These are phyloP conservation scores for Crenuchus spilurus DNA, from an alignment of 2,797 vertebrate genomes.

Conservation along the genomic window DNA sequence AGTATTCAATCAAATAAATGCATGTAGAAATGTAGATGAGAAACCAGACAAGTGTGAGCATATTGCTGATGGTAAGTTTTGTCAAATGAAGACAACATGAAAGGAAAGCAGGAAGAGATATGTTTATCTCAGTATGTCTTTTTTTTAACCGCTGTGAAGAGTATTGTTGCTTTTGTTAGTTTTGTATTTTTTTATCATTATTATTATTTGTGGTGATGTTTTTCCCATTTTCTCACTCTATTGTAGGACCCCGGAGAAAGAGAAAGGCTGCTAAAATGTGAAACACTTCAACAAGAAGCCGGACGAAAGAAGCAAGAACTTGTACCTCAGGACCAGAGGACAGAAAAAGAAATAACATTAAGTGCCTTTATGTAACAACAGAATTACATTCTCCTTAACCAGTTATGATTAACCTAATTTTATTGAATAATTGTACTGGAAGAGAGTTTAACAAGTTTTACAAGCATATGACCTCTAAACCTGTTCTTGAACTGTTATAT, in stretches of 20 bases:
- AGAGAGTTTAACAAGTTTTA: too few species aligned
- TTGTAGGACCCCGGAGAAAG: slow-evolving; percentile 34
- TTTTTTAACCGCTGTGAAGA: too few species aligned
- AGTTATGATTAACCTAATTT: background rate
- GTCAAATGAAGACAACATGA: too few species aligned
- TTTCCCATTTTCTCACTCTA: slow-evolving; percentile 10
- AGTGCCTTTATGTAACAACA: slow-evolving; percentile 19
- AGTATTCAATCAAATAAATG: too few species aligned
- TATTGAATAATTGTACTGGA: background rate
- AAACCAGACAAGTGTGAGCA: too few species aligned
- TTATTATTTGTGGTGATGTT: too few species aligned
- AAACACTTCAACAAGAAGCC: slow-evolving; percentile 1
- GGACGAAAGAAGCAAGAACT: background rate
- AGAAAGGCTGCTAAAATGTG: slow-evolving; percentile 46
- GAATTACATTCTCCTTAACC: slow-evolving; percentile 15
- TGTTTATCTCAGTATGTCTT: too few species aligned
- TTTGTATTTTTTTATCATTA: background rate
- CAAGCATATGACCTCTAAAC: too few species aligned
- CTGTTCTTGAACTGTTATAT: too few species aligned
- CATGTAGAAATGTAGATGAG: too few species aligned
- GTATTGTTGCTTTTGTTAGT: background rate
- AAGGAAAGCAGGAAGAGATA: too few species aligned
- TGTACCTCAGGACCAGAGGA: slow-evolving; percentile 8
- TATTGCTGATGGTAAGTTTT: too few species aligned
- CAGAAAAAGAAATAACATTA: slow-evolving; percentile 17